Base-by-base conservation (phyloP, 1,140 invertebrate genomes). In the Dryas iulia region DNA sequence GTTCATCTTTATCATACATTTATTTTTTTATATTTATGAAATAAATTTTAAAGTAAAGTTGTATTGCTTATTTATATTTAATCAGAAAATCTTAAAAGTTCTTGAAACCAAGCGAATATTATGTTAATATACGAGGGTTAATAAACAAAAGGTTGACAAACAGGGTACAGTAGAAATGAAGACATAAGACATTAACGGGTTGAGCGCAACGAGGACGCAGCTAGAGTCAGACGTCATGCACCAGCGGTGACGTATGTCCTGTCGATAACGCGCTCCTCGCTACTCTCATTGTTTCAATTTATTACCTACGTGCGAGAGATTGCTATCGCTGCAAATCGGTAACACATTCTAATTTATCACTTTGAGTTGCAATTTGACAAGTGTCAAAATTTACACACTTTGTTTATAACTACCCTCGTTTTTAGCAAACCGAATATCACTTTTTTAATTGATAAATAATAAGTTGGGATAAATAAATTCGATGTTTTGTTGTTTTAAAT, bases 221-320 rank as follows among this genome's bases (percentile, higher is more conserved):
- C 66, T 72, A 31, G 54, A 54, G 66, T 60, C 69, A 70, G 76
- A 82, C 84, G 84, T 84, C 84, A 86, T 67, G 81, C 71, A 78
- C 79, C 57, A 76, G 60, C 53, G 58, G 76, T 83, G 82, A 84
- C 82, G 81, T 84, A 74, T 72, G 73, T 77, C 78, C 71, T 73
- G 74, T 71, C 74, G 75, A 68, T 76, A 74, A 74, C 74, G 76
- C 71, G 69, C 69, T 56, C 11, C 61, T 18, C 21, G 59, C 65
- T 59, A 61, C 64, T 53, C 72, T 77, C 71, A 82, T 81, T 77
- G 77, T 79, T 73, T 77, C 76, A 58, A 79, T 77, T 76, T 72
- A 71, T 72, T 74, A 69, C 74, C 67, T 72, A 69, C 73, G 66
- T 61, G 71, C 47, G 67, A 67, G 47, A 72, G 73, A 76, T 78